Evolutionary conservation across 2,888 invertebrate species (phyloP), one percentile per base, ranked within the genome.

Genomic region (Agapetus fuscipes): DNA sequence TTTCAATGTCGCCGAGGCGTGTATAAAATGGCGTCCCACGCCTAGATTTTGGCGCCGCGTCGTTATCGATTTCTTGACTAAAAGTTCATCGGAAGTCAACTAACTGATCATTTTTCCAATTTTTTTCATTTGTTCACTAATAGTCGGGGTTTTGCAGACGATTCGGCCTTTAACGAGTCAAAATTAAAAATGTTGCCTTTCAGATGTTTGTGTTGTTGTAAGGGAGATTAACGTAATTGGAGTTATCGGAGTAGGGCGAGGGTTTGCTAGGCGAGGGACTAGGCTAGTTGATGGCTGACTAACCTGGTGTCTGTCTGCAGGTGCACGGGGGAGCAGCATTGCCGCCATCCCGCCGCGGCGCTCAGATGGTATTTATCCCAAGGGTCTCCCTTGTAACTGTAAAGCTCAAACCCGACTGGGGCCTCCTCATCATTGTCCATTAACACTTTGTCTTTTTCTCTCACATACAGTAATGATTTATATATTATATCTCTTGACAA

Each of bases 241-340:
- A 6, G 20, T 20, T 20, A 9, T 51, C 55, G 42, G 29, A 28
- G 32, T 48, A 51, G 51, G 59, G 46, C 51, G 51, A 60, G 46
- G 56, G 62, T 64, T 63, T 64, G 65, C 64, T 63, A 61, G 64
- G 59, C 62, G 29, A 30, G 30, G 15, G 36, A 36, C 34, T 37
- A 39, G 39, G 40, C 37, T 30, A 36, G 34, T 25, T 30, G 41
- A 34, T 20, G 24, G 43, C 31, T 36, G 38, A 37, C 67, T 70
- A 70, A 70, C 67, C 62, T 47, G 66, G 64, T 67, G 64, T 68
- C 67, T 70, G 64, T 69, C 70, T 69, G 68, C 70, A 70, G 70
- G 60, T 67, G 67, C 67, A 66, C 62, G 68, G 66, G 65, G 66
- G 66, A 62, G 47, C 37, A 12, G 64, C 67, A 51, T n/a, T n/a